Evolutionary conservation across 2,888 invertebrate genomes (phyloP).

Genomic region (Theodoxus fluviatilis): DNA sequence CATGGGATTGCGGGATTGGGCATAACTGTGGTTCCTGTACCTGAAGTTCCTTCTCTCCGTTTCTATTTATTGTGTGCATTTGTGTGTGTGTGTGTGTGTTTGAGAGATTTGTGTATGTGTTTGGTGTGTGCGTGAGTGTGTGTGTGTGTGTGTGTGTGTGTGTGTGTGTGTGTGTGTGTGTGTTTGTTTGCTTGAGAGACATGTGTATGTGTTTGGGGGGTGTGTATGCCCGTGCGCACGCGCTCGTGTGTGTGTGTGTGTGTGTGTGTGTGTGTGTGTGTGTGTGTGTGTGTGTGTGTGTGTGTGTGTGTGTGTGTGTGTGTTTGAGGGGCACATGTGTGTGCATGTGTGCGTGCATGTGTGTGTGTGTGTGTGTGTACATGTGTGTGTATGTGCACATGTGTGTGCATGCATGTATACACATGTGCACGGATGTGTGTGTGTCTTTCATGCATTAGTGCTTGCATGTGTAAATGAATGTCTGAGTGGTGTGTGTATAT

Average conservation of each 20-base stretch:
- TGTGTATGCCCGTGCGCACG: background rate
- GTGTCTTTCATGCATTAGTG: too few relatives aligned
- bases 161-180: background rate
- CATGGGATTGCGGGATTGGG: too few relatives aligned
- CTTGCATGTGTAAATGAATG: too few relatives aligned
- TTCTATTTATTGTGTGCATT: too few relatives aligned
- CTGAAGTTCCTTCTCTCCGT: too few relatives aligned
- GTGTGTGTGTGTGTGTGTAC: background rate
- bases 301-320: constrained; percentile 17
- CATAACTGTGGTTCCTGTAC: too few relatives aligned
- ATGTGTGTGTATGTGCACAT: background rate
- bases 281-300: constrained; percentile 16
- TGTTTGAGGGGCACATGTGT: background rate
- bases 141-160: too few relatives aligned
- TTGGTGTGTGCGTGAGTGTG: too few relatives aligned
- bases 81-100: too few relatives aligned
- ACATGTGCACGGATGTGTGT: background rate
- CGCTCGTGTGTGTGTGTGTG: background rate
- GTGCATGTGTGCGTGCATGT: background rate
- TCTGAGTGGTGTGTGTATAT: too few relatives aligned
- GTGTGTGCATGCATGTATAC: background rate
- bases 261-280: constrained; percentile 8
- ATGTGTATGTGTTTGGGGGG: constrained; percentile 5
- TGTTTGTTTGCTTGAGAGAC: background rate
- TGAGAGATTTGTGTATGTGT: too few relatives aligned